A percentile compares a stretch with the other conserved stretches of the same genome.
These are phyloP conservation scores for Bergia sp. DNA, from an alignment of 92 coral and sea anemone species.

Conservation along the genomic window DNA sequence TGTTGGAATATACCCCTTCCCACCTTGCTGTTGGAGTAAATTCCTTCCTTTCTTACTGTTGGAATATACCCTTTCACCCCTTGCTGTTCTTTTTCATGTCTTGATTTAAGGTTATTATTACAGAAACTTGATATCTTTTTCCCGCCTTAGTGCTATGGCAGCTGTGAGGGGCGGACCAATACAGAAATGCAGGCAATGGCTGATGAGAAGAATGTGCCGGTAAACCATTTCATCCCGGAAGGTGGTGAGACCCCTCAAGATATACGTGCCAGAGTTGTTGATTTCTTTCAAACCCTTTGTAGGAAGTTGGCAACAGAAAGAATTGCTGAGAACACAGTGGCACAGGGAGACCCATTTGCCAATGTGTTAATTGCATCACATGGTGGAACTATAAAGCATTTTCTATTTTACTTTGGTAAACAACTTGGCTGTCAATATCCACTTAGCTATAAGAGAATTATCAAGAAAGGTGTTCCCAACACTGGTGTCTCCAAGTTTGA, in stretches of 20 bases:
- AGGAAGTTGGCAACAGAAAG: slow-evolving; percentile 4
- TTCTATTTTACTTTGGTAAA: slow-evolving; percentile 61
- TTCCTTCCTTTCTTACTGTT: too few species aligned
- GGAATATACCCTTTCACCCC: too few species aligned
- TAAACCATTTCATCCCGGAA: slow-evolving; percentile 56
- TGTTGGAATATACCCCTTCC: too few species aligned
- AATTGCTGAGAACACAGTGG: neutral
- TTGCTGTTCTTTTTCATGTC: too few species aligned
- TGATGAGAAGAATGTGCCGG: slow-evolving; percentile 21
- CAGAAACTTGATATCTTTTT: neutral
- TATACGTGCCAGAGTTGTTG: slow-evolving; percentile 65
- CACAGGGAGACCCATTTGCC: slow-evolving; percentile 40
- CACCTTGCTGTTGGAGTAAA: too few species aligned
- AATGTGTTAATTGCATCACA: slow-evolving; percentile 77
- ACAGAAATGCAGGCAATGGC: slow-evolving; percentile 38
- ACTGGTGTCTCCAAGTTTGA: slow-evolving; percentile 84
- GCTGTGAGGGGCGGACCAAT: slow-evolving; percentile 18
- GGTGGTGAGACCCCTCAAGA: slow-evolving; percentile 77
- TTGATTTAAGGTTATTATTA: neutral
- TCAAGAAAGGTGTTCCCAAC: slow-evolving; percentile 61
- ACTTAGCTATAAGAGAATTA: slow-evolving; percentile 21
- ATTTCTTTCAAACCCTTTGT: slow-evolving; percentile 57
- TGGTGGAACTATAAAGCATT: slow-evolving; percentile 86
- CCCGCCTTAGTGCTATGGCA: slow-evolving; percentile 20
- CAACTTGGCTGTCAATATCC: slow-evolving; percentile 48